A percentile compares a stretch with the other conserved stretches of the same genome.
Evolutionary conservation across 1,140 invertebrate species (phyloP).

Genomic region (Catajapyx aquilonaris): DNA sequence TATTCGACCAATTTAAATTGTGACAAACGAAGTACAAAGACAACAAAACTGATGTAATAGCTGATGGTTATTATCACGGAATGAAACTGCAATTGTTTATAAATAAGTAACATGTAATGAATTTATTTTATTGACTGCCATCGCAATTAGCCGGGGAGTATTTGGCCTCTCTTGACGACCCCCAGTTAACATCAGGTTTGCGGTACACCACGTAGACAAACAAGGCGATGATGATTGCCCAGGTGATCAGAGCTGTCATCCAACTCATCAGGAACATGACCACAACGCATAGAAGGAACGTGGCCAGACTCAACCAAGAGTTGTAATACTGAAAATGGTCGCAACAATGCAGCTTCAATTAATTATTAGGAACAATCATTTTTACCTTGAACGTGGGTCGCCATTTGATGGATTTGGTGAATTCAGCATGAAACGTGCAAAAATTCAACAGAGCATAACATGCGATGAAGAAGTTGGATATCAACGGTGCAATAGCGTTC

Average conservation of each 20-base stretch:
- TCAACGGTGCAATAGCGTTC: slow-evolving; percentile 36
- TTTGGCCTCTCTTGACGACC: too few relatives aligned
- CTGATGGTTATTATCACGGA: too few relatives aligned
- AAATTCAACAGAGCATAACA: slow-evolving; percentile 40
- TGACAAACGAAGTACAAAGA: too few relatives aligned
- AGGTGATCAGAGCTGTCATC: slow-evolving; percentile 31
- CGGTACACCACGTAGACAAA: slow-evolving; percentile 28
- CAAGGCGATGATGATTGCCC: slow-evolving; percentile 25
- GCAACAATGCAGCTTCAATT: slow-evolving; percentile 31
- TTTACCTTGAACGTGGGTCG: slow-evolving; percentile 17
- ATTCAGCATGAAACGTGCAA: slow-evolving; percentile 30
- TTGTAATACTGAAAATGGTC: slow-evolving; percentile 28
- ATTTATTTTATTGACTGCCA: too few relatives aligned
- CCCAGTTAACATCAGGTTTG: too few relatives aligned
- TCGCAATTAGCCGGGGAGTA: too few relatives aligned
- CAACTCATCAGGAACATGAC: slow-evolving; percentile 38
- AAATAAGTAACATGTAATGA: too few relatives aligned
- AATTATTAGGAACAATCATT: neutral
- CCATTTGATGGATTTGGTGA: slow-evolving; percentile 23
- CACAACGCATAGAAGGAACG: slow-evolving; percentile 21
- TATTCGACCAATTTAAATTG: too few relatives aligned
- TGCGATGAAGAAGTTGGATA: slow-evolving; percentile 41
- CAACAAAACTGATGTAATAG: too few relatives aligned
- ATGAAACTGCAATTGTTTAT: too few relatives aligned
- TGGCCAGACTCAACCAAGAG: slow-evolving; percentile 29